phyloP scores from a whole-genome alignment of 1,140 invertebrate species.

The Cyphomyrmex costatus region DNA sequence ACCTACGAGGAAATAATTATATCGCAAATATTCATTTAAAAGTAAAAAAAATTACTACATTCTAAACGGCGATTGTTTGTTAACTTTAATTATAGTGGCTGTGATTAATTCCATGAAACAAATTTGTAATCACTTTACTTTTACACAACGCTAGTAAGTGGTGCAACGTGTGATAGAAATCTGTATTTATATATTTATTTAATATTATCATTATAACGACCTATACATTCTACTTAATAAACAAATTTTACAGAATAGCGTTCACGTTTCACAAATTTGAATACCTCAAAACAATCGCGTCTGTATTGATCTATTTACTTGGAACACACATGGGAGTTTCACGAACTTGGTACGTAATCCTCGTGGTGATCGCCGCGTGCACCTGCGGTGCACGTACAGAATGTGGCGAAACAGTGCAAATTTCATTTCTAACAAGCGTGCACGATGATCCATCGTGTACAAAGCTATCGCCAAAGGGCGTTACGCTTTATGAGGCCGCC shows the following conservation, averaged over 20 bases:
- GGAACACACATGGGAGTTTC: constrained; percentile 37
- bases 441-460: constrained; percentile 82
- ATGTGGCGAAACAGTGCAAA: constrained; percentile 77
- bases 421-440: constrained; percentile 80
- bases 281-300: not conserved
- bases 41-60: not conserved
- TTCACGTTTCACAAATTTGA: not conserved
- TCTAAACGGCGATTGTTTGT: not conserved
- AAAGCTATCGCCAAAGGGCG: constrained; percentile 80
- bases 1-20: not conserved
- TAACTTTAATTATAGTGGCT: not conserved
- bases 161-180: not conserved
- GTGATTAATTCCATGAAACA: not conserved
- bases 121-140: not conserved
- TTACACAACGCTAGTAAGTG: not conserved
- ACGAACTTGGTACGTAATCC: constrained; percentile 69
- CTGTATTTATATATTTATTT: not conserved
- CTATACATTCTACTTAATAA: not conserved
- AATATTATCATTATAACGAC: not conserved
- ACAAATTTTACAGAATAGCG: not conserved
- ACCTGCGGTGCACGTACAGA: constrained; percentile 82
- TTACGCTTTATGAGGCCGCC: constrained; percentile 82
- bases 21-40: not conserved
- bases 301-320: not conserved
- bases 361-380: constrained; percentile 80